Evolutionary conservation across 1,140 invertebrate genomes (phyloP).

Genomic region (Hermetia illucens): DNA sequence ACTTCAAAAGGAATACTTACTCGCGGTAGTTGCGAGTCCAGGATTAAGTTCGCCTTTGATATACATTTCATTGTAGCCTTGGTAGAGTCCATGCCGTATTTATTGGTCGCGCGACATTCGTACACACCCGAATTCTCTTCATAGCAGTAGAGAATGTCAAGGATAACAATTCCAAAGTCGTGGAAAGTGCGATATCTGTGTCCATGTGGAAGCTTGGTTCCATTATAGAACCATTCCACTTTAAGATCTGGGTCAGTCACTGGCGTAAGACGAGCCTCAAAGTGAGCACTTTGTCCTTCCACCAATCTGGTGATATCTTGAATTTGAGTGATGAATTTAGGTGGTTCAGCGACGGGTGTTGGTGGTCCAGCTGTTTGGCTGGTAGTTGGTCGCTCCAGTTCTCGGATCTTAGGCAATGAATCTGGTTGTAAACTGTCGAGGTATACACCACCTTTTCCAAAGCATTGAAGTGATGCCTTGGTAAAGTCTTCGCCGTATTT

Average conservation of each 20-base stretch:
- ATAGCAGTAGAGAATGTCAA: slow-evolving; percentile 93
- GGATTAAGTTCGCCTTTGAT: slow-evolving; percentile 81
- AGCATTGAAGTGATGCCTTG: slow-evolving; percentile 64
- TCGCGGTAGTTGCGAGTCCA: slow-evolving; percentile 87
- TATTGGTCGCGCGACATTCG: slow-evolving; percentile 83
- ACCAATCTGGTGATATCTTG: slow-evolving; percentile 63
- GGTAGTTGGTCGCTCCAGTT: slow-evolving; percentile 57
- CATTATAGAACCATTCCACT: slow-evolving; percentile 92
- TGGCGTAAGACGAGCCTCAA: slow-evolving; percentile 81
- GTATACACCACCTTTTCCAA: slow-evolving; percentile 78
- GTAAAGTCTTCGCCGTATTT: slow-evolving; percentile 84
- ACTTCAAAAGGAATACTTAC: slow-evolving; percentile 30
- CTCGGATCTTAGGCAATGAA: slow-evolving; percentile 76
- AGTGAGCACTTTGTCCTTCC: slow-evolving; percentile 89
- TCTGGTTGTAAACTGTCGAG: slow-evolving; percentile 89
- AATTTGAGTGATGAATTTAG: slow-evolving; percentile 82
- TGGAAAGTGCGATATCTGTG: slow-evolving; percentile 93
- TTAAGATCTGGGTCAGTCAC: slow-evolving; percentile 83
- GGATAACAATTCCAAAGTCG: slow-evolving; percentile 91
- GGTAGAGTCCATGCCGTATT: slow-evolving; percentile 78
- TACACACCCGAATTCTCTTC: slow-evolving; percentile 92
- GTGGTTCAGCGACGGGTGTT: slow-evolving; percentile 62
- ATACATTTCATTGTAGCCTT: slow-evolving; percentile 72
- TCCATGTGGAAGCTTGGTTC: slow-evolving; percentile 79
- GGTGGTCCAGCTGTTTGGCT: slow-evolving; percentile 43